Conservation (phyloP, 2,797 vertebrate species). For the Serranus cabrilla region DNA sequence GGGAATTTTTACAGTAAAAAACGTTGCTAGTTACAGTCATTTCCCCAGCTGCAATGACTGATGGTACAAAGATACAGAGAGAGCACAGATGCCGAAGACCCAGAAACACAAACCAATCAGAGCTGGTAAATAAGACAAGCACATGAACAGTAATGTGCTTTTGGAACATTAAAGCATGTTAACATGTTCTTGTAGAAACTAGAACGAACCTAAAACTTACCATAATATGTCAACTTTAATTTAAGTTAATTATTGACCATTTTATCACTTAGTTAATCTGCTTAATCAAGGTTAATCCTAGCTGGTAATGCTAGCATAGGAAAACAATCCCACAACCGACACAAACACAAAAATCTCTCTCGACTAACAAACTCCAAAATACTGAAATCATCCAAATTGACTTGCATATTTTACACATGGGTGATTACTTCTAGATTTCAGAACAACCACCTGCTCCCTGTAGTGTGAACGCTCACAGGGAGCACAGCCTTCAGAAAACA, state of each 20-base stretch:
- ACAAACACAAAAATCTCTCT: neutral
- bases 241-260: neutral
- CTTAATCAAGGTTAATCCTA: neutral
- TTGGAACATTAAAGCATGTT: no score
- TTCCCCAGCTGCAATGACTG: no score
- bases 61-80: no score
- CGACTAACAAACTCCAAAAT: neutral
- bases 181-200: no score
- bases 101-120: no score
- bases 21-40: no score
- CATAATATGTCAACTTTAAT: neutral
- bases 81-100: no score
- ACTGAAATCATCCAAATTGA: neutral
- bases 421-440: conserved; percentile 18
- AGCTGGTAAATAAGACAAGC: no score
- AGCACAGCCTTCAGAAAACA: conserved; percentile 42
- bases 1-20: no score
- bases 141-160: no score
- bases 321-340: neutral
- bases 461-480: conserved; percentile 22
- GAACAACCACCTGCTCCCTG: conserved; percentile 20
- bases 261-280: neutral
- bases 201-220: no score
- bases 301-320: neutral
- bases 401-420: conserved; percentile 30